phyloP scores from a whole-genome alignment of 2,113 vertebrate genomes.

The Leucopsar rothschildi region DNA sequence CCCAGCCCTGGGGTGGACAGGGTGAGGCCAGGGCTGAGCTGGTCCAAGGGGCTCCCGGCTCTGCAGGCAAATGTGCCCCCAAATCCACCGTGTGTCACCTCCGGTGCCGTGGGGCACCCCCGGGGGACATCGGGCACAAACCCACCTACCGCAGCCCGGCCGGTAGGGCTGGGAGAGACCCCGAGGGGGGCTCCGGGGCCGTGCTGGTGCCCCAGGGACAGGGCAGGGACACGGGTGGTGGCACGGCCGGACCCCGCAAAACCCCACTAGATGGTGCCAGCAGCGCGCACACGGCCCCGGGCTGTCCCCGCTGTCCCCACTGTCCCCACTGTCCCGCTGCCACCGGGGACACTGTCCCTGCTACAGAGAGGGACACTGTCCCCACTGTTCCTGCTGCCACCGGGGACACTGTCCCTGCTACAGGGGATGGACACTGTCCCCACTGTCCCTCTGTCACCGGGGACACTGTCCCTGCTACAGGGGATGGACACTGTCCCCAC shows the following conservation, averaged over 20 bases:
- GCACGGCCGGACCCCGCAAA: neutral
- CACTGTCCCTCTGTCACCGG: neutral
- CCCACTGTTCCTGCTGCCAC: neutral
- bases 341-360: neutral
- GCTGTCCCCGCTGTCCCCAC: neutral
- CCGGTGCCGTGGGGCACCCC: neutral
- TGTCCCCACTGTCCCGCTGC: too few relatives aligned
- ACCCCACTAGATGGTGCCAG: constrained; percentile 39
- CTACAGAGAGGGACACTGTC: accelerated
- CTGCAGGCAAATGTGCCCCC: neutral
- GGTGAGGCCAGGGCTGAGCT: neutral
- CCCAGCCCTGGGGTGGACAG: neutral
- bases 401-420: neutral
- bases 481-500: too few relatives aligned
- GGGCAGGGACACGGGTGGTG: neutral
- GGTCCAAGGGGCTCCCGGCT: accelerated
- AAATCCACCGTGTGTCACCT: neutral
- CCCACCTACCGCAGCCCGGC: neutral
- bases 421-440: neutral
- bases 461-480: neutral
- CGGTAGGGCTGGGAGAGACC: neutral
- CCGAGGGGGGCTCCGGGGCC: neutral
- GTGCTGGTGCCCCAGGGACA: neutral
- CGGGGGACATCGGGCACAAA: neutral
- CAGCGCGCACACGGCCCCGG: neutral